Evolutionary conservation across 2,113 vertebrate genomes (phyloP).

Genomic region (Cichladusa arquata): DNA sequence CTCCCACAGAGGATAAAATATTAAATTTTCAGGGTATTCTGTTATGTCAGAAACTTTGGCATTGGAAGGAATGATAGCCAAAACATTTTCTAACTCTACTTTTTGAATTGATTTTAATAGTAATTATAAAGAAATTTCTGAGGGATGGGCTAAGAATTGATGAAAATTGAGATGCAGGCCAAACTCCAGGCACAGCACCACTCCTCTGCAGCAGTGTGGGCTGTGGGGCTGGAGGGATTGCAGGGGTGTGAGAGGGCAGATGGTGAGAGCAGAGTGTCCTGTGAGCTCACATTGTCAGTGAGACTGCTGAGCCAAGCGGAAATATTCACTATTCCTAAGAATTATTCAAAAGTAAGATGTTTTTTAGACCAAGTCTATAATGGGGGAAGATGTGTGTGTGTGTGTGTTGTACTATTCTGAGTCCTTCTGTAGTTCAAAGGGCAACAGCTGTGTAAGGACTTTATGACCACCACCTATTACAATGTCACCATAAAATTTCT

Average conservation of each 20-base stretch:
- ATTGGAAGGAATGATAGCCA: accelerated
- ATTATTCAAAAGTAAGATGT: accelerated
- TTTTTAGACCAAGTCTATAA: background rate
- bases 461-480: background rate
- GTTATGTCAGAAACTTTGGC: background rate
- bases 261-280: background rate
- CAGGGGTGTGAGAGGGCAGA: background rate
- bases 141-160: background rate
- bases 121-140: background rate
- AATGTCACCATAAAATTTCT: background rate
- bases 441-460: accelerated
- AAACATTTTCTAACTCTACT: background rate
- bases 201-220: accelerated
- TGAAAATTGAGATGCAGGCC: background rate
- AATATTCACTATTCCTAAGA: accelerated
- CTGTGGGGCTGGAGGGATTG: background rate
- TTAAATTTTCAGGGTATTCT: background rate
- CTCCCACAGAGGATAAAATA: background rate
- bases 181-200: accelerated
- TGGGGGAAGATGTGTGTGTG: accelerated
- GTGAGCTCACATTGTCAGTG: background rate
- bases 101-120: background rate
- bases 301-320: background rate
- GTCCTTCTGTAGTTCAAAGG: background rate
- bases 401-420: background rate